Conservation (phyloP, 2,797 vertebrate species). For the Delichon dasypus region DNA sequence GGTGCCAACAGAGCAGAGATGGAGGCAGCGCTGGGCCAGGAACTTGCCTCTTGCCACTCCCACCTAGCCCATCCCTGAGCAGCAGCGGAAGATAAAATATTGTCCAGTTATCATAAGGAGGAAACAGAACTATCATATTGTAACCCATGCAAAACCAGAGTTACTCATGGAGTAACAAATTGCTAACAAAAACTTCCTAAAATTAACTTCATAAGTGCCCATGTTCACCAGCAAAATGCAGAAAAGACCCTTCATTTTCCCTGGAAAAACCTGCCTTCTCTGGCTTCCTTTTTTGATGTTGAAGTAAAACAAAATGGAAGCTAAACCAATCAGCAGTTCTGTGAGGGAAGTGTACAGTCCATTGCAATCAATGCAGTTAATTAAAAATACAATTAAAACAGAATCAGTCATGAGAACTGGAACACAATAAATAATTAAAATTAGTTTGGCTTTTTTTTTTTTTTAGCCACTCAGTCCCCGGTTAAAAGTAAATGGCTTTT, state of each 20-base stretch:
- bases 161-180: not conserved
- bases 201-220: not conserved
- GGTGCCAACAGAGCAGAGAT: not conserved
- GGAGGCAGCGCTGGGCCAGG: not conserved
- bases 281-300: not conserved
- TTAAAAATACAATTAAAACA: slow-evolving; percentile 63
- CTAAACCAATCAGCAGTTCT: not conserved
- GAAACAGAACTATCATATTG: not conserved
- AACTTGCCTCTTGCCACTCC: fast-evolving
- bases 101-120: not conserved
- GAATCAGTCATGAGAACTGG: slow-evolving; percentile 33
- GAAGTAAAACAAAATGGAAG: not conserved
- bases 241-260: not conserved
- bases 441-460: not conserved
- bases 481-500: slow-evolving; percentile 10
- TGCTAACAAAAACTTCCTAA: not conserved
- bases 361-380: slow-evolving; percentile 56
- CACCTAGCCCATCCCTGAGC: fast-evolving
- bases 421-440: slow-evolving; percentile 64
- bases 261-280: not conserved
- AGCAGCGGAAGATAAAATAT: not conserved
- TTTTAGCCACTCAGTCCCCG: not conserved
- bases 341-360: not conserved
- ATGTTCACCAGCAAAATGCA: not conserved
- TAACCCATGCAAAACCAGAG: not conserved